Conservation (phyloP, 2,888 invertebrate species). For the Agrilus mali region DNA sequence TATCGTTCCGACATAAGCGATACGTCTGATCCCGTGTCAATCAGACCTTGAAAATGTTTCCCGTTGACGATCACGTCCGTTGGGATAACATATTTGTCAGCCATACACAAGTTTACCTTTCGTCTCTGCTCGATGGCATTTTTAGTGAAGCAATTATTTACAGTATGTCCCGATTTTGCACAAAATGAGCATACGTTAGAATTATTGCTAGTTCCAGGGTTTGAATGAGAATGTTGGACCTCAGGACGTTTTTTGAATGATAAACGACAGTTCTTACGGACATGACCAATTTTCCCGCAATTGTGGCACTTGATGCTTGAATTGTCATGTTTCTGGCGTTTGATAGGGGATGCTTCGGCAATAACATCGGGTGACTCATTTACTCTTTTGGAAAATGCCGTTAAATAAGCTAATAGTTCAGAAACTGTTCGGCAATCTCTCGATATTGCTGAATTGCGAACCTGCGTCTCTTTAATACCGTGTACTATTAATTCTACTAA, state of each 20-base stretch:
- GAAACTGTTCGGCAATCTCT: slow-evolving; percentile 5
- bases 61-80: neutral
- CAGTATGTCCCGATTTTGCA: slow-evolving; percentile 7
- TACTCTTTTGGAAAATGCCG: slow-evolving; percentile 3
- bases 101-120: slow-evolving; percentile 5
- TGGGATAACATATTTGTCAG: neutral
- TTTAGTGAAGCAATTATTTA: slow-evolving; percentile 5
- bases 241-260: too few species aligned
- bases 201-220: too few species aligned
- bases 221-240: too few species aligned
- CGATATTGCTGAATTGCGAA: slow-evolving; percentile 4
- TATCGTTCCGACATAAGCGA: slow-evolving; percentile 4
- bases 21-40: slow-evolving; percentile 10
- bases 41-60: slow-evolving; percentile 2
- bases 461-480: slow-evolving; percentile 12
- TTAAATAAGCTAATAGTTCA: slow-evolving; percentile 10
- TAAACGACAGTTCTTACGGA: slow-evolving; percentile 5
- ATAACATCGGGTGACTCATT: too few species aligned
- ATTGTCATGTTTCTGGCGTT: neutral
- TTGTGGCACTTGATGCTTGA: slow-evolving; percentile 1
- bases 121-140: slow-evolving; percentile 4
- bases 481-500: slow-evolving; percentile 13
- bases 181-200: slow-evolving; percentile 5
- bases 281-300: slow-evolving; percentile 8
- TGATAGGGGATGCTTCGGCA: too few species aligned